A percentile compares a stretch with the other conserved stretches of the same genome.
phyloP scores from a whole-genome alignment of 2,113 vertebrate species.

The Tyto alba region DNA sequence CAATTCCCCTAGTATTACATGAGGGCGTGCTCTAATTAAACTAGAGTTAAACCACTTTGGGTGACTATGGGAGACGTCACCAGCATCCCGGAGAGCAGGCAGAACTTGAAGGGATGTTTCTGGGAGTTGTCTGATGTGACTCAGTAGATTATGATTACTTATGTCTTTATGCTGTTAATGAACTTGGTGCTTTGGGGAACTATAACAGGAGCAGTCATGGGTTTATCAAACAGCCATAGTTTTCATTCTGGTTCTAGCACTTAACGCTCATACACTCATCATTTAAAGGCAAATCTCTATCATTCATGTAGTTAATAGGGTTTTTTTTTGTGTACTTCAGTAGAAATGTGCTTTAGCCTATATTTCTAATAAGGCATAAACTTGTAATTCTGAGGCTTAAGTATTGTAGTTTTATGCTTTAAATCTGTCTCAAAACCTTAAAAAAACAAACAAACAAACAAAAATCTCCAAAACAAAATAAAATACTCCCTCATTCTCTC shows the following conservation, averaged over 20 bases:
- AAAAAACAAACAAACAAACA: not conserved
- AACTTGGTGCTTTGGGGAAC: not conserved
- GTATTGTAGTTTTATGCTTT: not conserved
- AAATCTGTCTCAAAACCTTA: not conserved
- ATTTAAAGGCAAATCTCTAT: not conserved
- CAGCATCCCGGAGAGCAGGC: not conserved
- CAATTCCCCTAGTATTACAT: not conserved
- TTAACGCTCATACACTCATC: not conserved
- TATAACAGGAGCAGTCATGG: not conserved
- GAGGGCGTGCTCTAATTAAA: not conserved
- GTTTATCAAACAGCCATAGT: not conserved
- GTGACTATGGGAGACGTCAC: not conserved
- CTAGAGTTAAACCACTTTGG: not conserved
- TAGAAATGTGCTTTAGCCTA: not conserved
- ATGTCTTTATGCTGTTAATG: not conserved
- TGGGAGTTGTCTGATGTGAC: not conserved
- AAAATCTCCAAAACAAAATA: not conserved
- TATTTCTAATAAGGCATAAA: not conserved
- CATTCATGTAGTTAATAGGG: not conserved
- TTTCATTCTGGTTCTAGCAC: not conserved
- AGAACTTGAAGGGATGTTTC: not conserved
- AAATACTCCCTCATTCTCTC: accelerated
- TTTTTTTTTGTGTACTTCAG: not conserved
- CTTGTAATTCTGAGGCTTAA: not conserved
- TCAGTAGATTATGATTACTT: not conserved